A percentile compares a stretch with the other conserved stretches of the same genome.
Evolutionary conservation across 2,113 vertebrate genomes (phyloP).

Genomic region (Prunella fulvescens): DNA sequence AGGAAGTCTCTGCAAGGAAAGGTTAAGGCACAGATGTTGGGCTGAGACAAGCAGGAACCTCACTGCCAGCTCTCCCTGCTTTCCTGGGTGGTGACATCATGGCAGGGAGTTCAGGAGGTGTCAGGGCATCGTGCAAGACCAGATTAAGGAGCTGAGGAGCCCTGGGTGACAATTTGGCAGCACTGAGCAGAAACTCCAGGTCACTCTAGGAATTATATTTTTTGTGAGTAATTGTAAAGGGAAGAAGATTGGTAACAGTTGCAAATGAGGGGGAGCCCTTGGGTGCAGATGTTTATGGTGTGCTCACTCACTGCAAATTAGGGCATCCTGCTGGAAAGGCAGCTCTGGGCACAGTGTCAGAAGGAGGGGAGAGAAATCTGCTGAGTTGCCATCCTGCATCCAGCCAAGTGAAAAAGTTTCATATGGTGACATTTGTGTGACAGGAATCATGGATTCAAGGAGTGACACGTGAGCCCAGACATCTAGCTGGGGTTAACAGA

Average conservation of each 20-base stretch:
- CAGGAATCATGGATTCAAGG: background rate
- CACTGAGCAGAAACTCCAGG: background rate
- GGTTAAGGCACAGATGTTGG: slow-evolving; percentile 26
- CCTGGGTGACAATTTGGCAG: background rate
- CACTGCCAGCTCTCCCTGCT: background rate
- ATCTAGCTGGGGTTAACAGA: background rate
- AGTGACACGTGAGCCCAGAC: background rate
- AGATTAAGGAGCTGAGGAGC: background rate
- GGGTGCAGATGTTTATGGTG: background rate
- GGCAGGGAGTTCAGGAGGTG: background rate
- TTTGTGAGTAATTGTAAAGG: background rate
- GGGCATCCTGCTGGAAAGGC: slow-evolving; percentile 5
- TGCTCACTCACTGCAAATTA: background rate
- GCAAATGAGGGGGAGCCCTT: background rate
- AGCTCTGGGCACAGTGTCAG: background rate
- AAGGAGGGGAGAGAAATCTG: background rate
- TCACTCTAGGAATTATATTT: background rate
- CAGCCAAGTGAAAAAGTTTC: background rate
- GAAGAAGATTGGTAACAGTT: background rate
- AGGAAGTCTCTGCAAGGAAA: background rate
- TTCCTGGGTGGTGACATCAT: background rate
- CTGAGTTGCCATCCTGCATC: background rate
- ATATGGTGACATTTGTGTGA: background rate
- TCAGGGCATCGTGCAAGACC: background rate
- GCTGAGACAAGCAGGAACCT: background rate